Base-by-base conservation (phyloP, 1,140 invertebrate species). In the Drosophila ohnishii region DNA sequence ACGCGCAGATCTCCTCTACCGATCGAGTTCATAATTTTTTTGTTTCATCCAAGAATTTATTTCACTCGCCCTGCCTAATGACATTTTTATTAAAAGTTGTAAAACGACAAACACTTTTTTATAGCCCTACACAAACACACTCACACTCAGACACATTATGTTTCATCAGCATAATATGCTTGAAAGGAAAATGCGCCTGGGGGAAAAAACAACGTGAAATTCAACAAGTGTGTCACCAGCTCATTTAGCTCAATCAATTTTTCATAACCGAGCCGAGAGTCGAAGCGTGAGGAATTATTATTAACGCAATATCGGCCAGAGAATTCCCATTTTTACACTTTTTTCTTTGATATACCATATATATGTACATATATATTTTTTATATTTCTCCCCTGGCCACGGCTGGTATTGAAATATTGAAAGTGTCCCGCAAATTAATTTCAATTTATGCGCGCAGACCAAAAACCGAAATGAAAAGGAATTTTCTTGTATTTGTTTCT, bases 141-240 rank as follows among this genome's bases (percentile, higher is more conserved):
- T 8, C 19, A 19, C 45, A 13, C 40, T 10, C 8, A 5, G 19
- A 13, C 32, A 16, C 47, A 67, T 45, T 59, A 48, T 35, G 66
- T 79, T 87, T 83, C 83, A 87, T 86, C 83, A 82, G 40, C 74
- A 77, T 77, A 63, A 67, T 76, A 74, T 75, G 62, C 47, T 39
- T 19, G 47, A 78, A 19, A 45, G 42, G 16, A 8, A 39, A 19
- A 44, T 60, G 58, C 59, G 67, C 34, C 45, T 35, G 55, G 34
- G 69, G 70, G 19, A 64, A 62, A 75, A 73, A 55, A n/a, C 51
- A 14, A 37, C 61, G 64, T 77, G 67, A 73, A 75, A 77, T 67
- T 74, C 84, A 88, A 88, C 83, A 87, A 87, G 84, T 87, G 84
- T 87, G 84, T 87, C 84, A 87, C 84, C 83, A 87, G 83, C 83